A percentile compares a stretch with the other conserved stretches of the same genome.
Conservation (phyloP, 2,113 vertebrate species). For the Nesoenas mayeri region DNA sequence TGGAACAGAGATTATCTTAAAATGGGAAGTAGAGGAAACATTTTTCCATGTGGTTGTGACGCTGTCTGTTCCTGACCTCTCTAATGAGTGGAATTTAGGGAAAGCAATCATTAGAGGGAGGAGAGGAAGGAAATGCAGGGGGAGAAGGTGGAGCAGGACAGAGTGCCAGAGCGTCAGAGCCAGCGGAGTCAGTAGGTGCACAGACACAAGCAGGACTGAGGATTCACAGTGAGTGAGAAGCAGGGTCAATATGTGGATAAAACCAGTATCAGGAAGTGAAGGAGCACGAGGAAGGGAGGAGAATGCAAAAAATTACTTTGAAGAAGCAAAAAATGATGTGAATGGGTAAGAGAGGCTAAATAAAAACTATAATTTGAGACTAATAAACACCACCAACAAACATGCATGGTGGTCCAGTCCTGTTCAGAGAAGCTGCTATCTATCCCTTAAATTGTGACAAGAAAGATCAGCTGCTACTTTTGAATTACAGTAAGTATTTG, state of each 20-base stretch:
- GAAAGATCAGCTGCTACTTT: neutral
- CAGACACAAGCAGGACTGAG: neutral
- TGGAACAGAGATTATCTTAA: slow-evolving; percentile 22
- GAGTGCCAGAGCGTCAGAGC: neutral
- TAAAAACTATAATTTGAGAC: neutral
- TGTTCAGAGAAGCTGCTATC: neutral
- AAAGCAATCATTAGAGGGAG: slow-evolving; percentile 16
- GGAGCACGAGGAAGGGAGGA: neutral
- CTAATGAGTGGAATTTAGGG: slow-evolving; percentile 24
- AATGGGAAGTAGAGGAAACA: neutral
- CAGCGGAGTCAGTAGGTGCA: neutral
- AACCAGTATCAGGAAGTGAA: neutral
- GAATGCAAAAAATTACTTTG: neutral
- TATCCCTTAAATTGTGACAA: neutral
- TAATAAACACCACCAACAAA: neutral
- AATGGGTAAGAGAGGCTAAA: neutral
- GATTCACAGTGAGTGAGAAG: neutral
- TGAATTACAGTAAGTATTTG: neutral
- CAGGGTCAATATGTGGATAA: neutral
- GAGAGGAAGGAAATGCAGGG: slow-evolving; percentile 24
- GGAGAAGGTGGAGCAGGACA: neutral
- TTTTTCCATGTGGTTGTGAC: slow-evolving; percentile 6
- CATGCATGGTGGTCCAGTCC: neutral
- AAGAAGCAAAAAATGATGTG: neutral
- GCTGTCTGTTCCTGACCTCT: slow-evolving; percentile 5